Conservation (phyloP, 2,113 vertebrate genomes). For the Onychostruthus taczanowskii region DNA sequence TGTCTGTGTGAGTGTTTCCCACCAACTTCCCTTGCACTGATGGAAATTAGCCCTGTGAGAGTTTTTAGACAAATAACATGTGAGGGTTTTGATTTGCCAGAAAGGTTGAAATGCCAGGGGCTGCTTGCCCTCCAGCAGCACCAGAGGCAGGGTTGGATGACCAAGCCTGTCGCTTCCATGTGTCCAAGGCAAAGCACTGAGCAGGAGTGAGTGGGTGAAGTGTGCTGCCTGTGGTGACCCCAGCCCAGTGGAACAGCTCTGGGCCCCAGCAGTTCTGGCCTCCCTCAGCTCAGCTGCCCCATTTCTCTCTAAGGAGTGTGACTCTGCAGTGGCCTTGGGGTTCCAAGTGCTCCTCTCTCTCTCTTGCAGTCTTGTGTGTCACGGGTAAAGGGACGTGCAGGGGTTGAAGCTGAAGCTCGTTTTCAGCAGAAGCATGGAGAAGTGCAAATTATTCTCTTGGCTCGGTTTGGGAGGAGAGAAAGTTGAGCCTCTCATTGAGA, state of each 20-base stretch:
- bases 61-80: not conserved
- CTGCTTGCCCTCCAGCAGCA: not conserved
- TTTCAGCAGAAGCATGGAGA: not conserved
- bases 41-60: not conserved
- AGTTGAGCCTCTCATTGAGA: not conserved
- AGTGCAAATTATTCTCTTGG: not conserved
- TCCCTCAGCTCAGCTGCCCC: not conserved
- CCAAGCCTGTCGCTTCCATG: not conserved
- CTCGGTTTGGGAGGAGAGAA: not conserved
- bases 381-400: not conserved
- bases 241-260: not conserved
- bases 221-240: not conserved
- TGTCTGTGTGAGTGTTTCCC: constrained; percentile 86
- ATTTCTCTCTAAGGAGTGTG: not conserved
- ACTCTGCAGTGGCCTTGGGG: not conserved
- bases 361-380: not conserved
- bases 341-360: not conserved
- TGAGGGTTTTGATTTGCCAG: not conserved
- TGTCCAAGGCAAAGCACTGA: not conserved
- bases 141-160: not conserved
- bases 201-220: not conserved
- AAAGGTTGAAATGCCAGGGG: not conserved
- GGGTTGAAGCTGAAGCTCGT: not conserved
- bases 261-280: not conserved
- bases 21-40: not conserved